A percentile compares a stretch with the other conserved stretches of the same genome.
Conservation (phyloP, 2,113 vertebrate species). For the Sylvia atricapilla region DNA sequence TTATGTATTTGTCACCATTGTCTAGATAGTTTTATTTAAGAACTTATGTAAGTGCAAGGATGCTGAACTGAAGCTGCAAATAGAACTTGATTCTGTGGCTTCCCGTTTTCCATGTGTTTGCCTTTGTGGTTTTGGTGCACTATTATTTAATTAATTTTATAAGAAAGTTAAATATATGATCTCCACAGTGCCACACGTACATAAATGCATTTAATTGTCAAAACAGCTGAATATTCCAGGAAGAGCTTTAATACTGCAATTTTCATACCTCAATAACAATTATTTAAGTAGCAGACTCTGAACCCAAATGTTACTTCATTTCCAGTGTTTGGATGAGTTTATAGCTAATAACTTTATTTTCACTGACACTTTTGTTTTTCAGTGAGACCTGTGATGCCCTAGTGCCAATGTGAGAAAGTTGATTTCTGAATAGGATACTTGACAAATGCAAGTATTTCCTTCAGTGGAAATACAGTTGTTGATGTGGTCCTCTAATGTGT, state of each 20-base stretch:
- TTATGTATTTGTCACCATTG: background rate
- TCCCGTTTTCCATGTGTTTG: background rate
- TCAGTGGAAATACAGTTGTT: background rate
- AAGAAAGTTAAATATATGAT: background rate
- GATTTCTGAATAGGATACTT: background rate
- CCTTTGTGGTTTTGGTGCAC: background rate
- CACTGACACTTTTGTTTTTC: background rate
- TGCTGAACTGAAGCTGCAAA: background rate
- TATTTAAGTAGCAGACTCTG: background rate
- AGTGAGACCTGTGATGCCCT: background rate
- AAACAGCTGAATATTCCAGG: background rate
- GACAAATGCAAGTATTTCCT: background rate
- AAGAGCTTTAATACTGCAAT: background rate
- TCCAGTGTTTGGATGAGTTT: background rate
- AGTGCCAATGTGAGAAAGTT: background rate
- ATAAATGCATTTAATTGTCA: background rate
- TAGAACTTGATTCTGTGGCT: background rate
- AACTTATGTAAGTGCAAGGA: background rate
- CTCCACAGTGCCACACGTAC: background rate
- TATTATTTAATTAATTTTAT: background rate
- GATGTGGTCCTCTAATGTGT: background rate
- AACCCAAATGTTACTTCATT: background rate
- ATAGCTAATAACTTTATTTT: background rate
- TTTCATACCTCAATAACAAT: background rate
- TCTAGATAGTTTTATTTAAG: background rate